These are phyloP conservation scores for Astreopora myriophthalma DNA, from an alignment of 64 coral and sea anemone species.

Conservation along the genomic window DNA sequence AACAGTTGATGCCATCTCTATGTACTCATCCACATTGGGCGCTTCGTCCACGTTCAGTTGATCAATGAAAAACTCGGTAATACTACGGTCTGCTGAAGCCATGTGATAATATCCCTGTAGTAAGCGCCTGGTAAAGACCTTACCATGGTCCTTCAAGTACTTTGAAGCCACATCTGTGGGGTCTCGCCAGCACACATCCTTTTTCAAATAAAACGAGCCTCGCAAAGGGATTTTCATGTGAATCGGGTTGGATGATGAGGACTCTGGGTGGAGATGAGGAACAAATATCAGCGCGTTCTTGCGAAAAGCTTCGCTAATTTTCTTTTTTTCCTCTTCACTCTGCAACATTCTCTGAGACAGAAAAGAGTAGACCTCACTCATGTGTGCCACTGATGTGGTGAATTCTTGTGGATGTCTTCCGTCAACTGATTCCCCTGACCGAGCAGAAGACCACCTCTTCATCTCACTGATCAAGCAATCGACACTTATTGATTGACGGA, in stretches of 20 bases:
- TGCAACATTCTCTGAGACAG: conserved; percentile 36
- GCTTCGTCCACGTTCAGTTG: conserved; percentile 62
- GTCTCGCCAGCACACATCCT: conserved; percentile 87
- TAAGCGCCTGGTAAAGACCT: conserved; percentile 43
- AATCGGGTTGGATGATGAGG: not conserved
- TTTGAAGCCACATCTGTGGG: conserved; percentile 54
- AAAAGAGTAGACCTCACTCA: conserved; percentile 68
- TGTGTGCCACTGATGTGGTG: conserved; percentile 61
- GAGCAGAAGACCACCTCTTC: conserved; percentile 48
- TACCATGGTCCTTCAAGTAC: not conserved
- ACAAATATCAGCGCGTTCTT: conserved; percentile 76
- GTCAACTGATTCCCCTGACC: not conserved
- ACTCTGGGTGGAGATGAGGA: not conserved
- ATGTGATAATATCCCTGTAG: conserved; percentile 47
- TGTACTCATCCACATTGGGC: conserved; percentile 86
- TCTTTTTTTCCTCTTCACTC: not conserved
- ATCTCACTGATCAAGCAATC: conserved; percentile 70
- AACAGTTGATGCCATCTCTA: conserved; percentile 69
- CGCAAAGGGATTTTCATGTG: not conserved
- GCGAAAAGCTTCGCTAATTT: conserved; percentile 57
- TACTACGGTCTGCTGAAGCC: not conserved
- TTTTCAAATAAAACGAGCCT: conserved; percentile 64
- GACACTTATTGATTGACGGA: conserved; percentile 26
- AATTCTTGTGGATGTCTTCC: conserved; percentile 19
- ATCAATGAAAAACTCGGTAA: conserved; percentile 42